Evolutionary conservation across 2,113 vertebrate genomes (phyloP).

Genomic region (Alligator sinensis): DNA sequence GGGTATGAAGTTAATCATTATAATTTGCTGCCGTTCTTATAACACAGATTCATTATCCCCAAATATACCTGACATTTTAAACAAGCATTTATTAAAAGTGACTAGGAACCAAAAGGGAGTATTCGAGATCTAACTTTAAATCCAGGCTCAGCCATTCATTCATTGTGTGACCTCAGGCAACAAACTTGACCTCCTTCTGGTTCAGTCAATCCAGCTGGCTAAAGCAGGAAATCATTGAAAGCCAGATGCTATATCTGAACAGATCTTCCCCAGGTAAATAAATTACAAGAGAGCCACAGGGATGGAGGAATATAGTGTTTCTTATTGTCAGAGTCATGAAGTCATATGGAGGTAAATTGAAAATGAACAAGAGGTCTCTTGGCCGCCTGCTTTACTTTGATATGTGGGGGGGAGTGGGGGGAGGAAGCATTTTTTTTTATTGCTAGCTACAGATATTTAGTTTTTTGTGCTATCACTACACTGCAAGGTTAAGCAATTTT

Average conservation of each 20-base stretch:
- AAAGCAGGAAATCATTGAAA: conserved; percentile 60
- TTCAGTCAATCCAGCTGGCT: conserved; percentile 49
- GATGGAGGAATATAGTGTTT: conserved; percentile 23
- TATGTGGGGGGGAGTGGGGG: background rate
- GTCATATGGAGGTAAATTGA: conserved; percentile 39
- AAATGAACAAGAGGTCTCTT: conserved; percentile 39
- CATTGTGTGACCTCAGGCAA: conserved; percentile 44
- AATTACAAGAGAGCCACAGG: conserved; percentile 46
- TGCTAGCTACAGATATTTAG: background rate
- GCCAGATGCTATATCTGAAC: conserved; percentile 45
- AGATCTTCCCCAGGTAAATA: conserved; percentile 60
- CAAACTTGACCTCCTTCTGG: conserved; percentile 40
- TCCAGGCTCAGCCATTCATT: conserved; percentile 27
- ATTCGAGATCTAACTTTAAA: conserved; percentile 17
- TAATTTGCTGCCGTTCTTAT: conserved; percentile 8
- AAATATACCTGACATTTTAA: conserved; percentile 24
- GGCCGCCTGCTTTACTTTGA: conserved; percentile 43
- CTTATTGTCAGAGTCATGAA: conserved; percentile 33
- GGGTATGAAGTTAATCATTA: conserved; percentile 2
- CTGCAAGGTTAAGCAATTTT: background rate
- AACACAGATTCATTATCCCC: conserved; percentile 38
- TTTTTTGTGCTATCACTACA: background rate
- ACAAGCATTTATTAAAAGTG: conserved; percentile 9
- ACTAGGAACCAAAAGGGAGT: conserved; percentile 28
- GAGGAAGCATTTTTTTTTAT: background rate